These are phyloP conservation scores for Callosobruchus maculatus DNA, from an alignment of 2,888 invertebrate species.

Conservation along the genomic window DNA sequence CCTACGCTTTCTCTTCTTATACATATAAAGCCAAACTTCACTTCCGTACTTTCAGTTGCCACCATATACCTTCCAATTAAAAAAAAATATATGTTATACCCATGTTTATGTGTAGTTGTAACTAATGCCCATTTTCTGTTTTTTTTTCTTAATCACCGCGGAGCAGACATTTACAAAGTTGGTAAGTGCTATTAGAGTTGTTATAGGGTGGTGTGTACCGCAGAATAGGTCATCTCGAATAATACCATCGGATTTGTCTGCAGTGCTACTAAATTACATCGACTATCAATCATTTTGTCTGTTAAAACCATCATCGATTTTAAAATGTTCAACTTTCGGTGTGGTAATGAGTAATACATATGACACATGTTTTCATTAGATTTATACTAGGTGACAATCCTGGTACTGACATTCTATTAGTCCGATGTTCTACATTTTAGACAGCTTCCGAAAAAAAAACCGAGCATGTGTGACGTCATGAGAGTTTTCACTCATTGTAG, in stretches of 20 bases:
- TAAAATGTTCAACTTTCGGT: neutral
- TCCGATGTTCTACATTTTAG: no score
- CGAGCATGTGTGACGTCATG: no score
- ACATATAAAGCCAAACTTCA: neutral
- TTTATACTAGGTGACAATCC: no score
- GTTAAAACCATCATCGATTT: neutral
- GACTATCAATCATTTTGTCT: neutral
- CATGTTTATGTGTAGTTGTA: conserved; percentile 6
- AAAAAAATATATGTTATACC: neutral
- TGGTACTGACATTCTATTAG: no score
- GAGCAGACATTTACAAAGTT: conserved; percentile 46
- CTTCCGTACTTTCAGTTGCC: neutral
- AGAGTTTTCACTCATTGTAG: no score
- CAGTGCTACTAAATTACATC: neutral
- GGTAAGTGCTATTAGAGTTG: conserved; percentile 40
- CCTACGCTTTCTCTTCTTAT: neutral
- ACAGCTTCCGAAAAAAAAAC: no score
- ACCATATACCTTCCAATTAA: neutral
- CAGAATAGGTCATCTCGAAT: neutral
- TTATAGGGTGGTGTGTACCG: conserved; percentile 1
- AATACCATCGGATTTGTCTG: neutral
- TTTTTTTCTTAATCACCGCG: conserved; percentile 31
- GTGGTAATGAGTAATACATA: no score
- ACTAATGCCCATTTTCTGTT: conserved; percentile 37
- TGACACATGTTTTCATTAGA: no score